These are phyloP conservation scores for Momotus momota DNA, from an alignment of 2,797 vertebrate genomes.

Conservation along the genomic window DNA sequence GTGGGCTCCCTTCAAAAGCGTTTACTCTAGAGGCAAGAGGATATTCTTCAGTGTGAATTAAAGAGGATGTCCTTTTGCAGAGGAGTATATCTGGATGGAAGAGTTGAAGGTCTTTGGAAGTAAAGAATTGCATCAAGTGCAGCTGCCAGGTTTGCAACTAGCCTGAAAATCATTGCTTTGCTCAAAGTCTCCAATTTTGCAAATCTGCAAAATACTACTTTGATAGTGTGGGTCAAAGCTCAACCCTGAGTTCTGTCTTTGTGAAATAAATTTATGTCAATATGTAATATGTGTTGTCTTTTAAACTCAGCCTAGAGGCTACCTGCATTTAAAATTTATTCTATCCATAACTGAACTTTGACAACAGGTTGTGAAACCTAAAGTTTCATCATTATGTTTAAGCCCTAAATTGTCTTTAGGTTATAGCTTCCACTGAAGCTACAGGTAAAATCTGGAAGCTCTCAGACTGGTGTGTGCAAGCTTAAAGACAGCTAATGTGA, in stretches of 20 bases:
- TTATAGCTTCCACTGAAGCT: background rate
- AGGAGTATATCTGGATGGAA: background rate
- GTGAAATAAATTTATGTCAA: accelerated
- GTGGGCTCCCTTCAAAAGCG: background rate
- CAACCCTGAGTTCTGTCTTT: background rate
- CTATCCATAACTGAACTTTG: background rate
- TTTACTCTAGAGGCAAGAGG: background rate
- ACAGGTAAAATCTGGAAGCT: background rate
- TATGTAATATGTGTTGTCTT: background rate
- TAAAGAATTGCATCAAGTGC: background rate
- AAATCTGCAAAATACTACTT: background rate
- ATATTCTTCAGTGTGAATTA: background rate
- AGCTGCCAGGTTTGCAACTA: background rate
- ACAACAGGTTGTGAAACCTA: background rate
- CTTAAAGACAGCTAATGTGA: background rate
- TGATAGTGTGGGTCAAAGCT: background rate
- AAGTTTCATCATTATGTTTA: background rate
- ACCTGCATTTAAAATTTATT: background rate
- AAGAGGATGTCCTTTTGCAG: background rate
- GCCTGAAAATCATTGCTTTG: background rate
- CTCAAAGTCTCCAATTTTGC: background rate
- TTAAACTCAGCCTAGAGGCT: background rate
- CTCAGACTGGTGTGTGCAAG: background rate
- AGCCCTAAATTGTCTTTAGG: background rate
- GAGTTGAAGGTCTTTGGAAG: background rate